Conservation (phyloP, 2,888 invertebrate species). For the Caenorhabditis sinica region DNA sequence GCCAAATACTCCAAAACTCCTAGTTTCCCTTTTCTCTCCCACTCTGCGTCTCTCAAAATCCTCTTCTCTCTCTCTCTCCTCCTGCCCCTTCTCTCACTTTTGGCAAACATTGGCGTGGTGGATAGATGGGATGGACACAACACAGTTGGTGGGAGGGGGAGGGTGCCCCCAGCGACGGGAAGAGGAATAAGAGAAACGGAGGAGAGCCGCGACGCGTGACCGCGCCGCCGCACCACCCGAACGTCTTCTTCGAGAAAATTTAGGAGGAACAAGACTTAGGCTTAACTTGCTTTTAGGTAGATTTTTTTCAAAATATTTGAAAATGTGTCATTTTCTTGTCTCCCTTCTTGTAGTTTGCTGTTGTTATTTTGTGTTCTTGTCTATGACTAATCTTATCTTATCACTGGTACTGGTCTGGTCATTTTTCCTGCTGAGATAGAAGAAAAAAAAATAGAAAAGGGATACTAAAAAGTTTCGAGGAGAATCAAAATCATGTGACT, state of each 20-base stretch:
- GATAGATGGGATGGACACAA: background rate
- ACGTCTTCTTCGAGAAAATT: conserved; percentile 43
- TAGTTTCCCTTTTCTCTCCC: conserved; percentile 26
- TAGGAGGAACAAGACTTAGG: background rate
- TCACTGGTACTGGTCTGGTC: background rate
- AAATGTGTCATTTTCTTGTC: background rate
- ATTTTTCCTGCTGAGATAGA: background rate
- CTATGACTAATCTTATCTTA: conserved; percentile 6
- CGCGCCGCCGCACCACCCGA: conserved; percentile 63
- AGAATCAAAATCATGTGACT: conserved; percentile 1
- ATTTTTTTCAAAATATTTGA: background rate
- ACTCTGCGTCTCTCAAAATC: conserved; percentile 13
- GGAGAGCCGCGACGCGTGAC: conserved; percentile 63
- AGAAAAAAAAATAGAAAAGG: no score
- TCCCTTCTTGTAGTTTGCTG: background rate
- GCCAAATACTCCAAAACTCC: conserved; percentile 2
- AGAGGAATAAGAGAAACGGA: conserved; percentile 1
- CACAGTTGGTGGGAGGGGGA: background rate
- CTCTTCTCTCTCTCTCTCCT: no score
- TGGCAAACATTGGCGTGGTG: conserved; percentile 55
- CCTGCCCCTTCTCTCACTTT: conserved; percentile 24
- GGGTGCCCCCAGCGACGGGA: background rate
- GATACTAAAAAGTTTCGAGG: background rate
- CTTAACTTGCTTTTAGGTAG: background rate
- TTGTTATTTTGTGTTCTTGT: background rate